A percentile compares a stretch with the other conserved stretches of the same genome.
These are phyloP conservation scores for Neotoxoptera formosana DNA, from an alignment of 1,140 invertebrate species.

Conservation along the genomic window DNA sequence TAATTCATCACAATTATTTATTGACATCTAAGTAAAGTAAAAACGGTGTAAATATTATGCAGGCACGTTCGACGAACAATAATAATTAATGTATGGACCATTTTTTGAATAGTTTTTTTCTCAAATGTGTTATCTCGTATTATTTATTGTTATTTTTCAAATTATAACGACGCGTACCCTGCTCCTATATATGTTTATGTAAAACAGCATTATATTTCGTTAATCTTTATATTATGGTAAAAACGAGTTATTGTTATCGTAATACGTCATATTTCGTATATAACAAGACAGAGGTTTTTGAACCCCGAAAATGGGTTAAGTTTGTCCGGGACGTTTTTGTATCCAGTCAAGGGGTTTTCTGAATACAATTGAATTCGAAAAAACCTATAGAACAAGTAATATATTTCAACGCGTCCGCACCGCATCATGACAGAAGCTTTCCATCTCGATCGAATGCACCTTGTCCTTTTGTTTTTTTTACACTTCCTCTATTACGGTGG, in stretches of 20 bases:
- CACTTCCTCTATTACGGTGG: constrained; percentile 50
- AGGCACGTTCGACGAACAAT: background rate
- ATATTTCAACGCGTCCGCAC: background rate
- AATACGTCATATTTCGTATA: background rate
- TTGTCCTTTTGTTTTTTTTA: constrained; percentile 53
- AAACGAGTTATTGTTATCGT: background rate
- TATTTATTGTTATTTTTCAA: background rate
- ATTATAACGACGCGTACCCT: background rate
- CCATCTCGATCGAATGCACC: constrained; percentile 54
- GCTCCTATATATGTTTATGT: no score
- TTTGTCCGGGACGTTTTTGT: constrained; percentile 23
- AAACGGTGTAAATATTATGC: background rate
- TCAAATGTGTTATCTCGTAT: background rate
- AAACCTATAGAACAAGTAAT: constrained; percentile 41
- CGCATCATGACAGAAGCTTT: constrained; percentile 47
- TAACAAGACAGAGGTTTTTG: constrained; percentile 19
- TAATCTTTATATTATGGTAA: background rate
- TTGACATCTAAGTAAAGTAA: background rate
- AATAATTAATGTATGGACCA: no score
- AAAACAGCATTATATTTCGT: background rate
- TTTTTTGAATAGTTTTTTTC: background rate
- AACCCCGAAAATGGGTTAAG: constrained; percentile 32
- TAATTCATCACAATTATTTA: background rate
- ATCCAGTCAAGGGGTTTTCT: constrained; percentile 15
- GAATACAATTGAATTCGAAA: constrained; percentile 43